These are phyloP conservation scores for Germaria angustata DNA, from an alignment of 2,888 invertebrate genomes.

Conservation along the genomic window DNA sequence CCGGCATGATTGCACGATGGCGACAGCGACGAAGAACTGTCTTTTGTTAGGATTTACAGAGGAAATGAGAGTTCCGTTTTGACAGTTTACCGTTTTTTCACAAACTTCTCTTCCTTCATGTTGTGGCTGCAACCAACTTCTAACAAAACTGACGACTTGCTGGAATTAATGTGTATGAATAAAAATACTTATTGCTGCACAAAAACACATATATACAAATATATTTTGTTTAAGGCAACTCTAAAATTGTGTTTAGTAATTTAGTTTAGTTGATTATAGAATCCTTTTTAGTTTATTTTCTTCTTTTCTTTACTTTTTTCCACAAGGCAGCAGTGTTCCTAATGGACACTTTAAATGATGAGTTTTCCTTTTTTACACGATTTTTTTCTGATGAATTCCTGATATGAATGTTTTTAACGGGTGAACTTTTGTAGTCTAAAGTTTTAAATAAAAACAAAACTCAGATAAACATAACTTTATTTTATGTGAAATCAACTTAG, in stretches of 20 bases:
- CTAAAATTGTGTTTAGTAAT: constrained; percentile 56
- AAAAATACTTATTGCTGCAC: not conserved
- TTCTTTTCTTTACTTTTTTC: not conserved
- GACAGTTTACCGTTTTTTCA: constrained; percentile 61
- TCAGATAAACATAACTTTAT: no score
- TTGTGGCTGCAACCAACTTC: constrained; percentile 33
- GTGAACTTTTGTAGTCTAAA: no score
- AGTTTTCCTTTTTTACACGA: constrained; percentile 60
- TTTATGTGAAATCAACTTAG: no score
- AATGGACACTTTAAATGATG: constrained; percentile 61
- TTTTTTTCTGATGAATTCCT: constrained; percentile 19
- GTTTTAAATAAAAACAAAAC: no score
- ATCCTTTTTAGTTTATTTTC: not conserved
- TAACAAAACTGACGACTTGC: constrained; percentile 22
- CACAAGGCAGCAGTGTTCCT: constrained; percentile 27
- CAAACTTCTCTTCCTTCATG: not conserved
- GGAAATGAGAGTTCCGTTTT: constrained; percentile 72
- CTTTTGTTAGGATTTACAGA: constrained; percentile 65
- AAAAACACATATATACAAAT: not conserved
- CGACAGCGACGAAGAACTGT: constrained; percentile 47
- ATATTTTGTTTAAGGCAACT: not conserved
- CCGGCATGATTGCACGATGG: not conserved
- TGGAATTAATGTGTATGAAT: not conserved
- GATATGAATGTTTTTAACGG: no score
- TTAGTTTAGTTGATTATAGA: constrained; percentile 54